Evolutionary conservation across 1,140 invertebrate species (phyloP), one percentile per base, ranked within the genome.

Genomic region (Trigoniulus corallinus): DNA sequence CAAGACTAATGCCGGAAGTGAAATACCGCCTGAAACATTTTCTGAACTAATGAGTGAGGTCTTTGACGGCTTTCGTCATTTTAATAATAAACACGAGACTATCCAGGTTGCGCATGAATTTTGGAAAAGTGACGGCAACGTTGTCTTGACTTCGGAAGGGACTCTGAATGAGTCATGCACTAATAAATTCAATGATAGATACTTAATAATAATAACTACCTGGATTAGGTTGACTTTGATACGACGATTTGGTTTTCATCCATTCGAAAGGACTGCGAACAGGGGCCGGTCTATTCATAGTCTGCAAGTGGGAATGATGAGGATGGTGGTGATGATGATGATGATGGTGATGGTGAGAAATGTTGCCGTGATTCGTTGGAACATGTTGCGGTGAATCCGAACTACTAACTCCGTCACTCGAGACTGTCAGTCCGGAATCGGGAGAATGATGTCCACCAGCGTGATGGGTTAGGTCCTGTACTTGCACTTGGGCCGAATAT

Each of bases 201-300:
- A n/a, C n/a, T n/a, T n/a, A n/a, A n/a, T n/a, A n/a, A n/a, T n/a
- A n/a, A n/a, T n/a, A n/a, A n/a, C n/a, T 65, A 87, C 84, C 83
- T 65, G 82, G 81, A 67, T 81, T 82, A 0, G 81, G 80, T 60
- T 84, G 81, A 45, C 69, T 78, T 24, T 44, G 42, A 61, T 84
- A 81, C 62, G 87, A 88, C 7, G 80, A 79, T 0, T 81, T 78
- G 63, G 84, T 87, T 62, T 83, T 88, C 77, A 91, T 88, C 85
- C 85, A 91, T 56, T 87, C 84, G 62, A 78, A 88, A 0, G 84
- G 85, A 48, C 80, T 83, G 13, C 81, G 70, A 15, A 76, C 75
- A 1, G 79, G 76, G 3, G 76, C 69, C 15, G 83, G 81, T 60
- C 74, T 66, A 20, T 49, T 23, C 3, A 54, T 24, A 23, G 39